These are phyloP conservation scores for Silvanus unidentatus DNA, from an alignment of 2,888 invertebrate genomes.

Conservation along the genomic window DNA sequence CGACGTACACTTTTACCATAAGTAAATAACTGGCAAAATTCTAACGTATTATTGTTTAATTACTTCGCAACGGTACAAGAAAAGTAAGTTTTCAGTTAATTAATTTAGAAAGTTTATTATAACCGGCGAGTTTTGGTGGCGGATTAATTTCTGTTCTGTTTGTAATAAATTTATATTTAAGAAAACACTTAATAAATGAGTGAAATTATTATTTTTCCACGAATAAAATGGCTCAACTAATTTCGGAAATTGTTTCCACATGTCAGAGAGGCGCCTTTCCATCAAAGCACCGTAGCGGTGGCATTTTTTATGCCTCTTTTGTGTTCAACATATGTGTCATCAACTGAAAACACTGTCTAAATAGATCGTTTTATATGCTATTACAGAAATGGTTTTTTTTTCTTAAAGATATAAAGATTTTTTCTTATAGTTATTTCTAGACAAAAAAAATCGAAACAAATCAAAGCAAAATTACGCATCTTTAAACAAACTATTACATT, in stretches of 20 bases:
- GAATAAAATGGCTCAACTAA: conserved; percentile 24
- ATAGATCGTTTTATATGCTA: no score
- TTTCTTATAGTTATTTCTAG: no score
- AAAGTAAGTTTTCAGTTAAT: conserved; percentile 40
- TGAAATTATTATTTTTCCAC: conserved; percentile 21
- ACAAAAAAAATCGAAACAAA: no score
- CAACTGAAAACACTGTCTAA: no score
- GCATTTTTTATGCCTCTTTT: no score
- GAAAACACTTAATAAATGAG: conserved; percentile 34
- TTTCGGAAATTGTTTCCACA: conserved; percentile 27
- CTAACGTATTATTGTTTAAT: conserved; percentile 45
- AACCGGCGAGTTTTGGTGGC: conserved; percentile 14
- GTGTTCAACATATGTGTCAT: no score
- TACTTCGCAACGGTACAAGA: conserved; percentile 20
- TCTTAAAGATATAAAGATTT: no score
- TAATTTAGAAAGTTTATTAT: conserved; percentile 37
- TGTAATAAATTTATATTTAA: conserved; percentile 26
- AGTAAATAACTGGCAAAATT: conserved; percentile 35
- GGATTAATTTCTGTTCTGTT: neutral
- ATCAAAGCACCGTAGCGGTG: neutral
- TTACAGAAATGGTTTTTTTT: no score
- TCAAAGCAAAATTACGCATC: no score
- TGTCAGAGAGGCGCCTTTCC: conserved; percentile 20
- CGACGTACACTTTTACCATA: conserved; percentile 9
- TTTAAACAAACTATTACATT: no score